Percentiles rank a stretch among this genome's conserved stretches.
Conservation (phyloP, 2,113 vertebrate genomes). For the Tauraco erythrolophus region DNA sequence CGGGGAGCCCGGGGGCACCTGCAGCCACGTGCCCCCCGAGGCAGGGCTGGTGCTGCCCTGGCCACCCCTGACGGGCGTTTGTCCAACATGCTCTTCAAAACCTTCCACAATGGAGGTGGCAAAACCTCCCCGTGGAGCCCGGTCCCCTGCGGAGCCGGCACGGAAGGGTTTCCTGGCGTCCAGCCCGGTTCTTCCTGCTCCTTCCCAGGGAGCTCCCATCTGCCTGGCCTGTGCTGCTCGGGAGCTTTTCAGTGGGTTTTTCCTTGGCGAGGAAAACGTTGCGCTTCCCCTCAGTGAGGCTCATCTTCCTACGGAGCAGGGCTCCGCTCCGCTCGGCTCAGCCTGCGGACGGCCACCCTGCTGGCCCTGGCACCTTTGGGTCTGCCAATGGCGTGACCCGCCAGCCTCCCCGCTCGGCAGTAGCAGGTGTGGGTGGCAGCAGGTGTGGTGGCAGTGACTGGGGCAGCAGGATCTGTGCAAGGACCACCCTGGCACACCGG, state of each 20-base stretch:
- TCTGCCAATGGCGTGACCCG: not conserved
- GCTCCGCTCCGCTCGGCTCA: not conserved
- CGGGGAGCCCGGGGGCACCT: too few species aligned
- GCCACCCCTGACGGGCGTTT: too few species aligned
- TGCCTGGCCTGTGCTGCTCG: too few species aligned
- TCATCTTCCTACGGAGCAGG: fast-evolving
- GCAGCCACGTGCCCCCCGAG: too few species aligned
- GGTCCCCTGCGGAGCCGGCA: fast-evolving
- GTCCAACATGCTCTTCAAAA: too few species aligned
- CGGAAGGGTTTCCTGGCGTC: not conserved
- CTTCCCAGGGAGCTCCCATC: not conserved
- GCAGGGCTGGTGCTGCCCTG: too few species aligned
- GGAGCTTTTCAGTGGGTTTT: not conserved
- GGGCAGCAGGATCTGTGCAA: not conserved
- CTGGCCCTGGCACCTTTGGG: too few species aligned
- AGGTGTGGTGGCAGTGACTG: not conserved
- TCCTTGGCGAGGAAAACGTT: not conserved
- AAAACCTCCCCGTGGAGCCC: not conserved
- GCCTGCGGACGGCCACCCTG: too few species aligned
- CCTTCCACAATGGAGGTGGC: fast-evolving
- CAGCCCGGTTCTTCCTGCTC: not conserved
- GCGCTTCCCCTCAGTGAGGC: not conserved
- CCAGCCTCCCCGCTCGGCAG: not conserved
- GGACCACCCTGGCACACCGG: not conserved
- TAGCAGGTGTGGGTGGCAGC: not conserved